Evolutionary conservation across 1,140 invertebrate species (phyloP), one percentile per base, ranked within the genome.

Genomic region (Aricia agestis): DNA sequence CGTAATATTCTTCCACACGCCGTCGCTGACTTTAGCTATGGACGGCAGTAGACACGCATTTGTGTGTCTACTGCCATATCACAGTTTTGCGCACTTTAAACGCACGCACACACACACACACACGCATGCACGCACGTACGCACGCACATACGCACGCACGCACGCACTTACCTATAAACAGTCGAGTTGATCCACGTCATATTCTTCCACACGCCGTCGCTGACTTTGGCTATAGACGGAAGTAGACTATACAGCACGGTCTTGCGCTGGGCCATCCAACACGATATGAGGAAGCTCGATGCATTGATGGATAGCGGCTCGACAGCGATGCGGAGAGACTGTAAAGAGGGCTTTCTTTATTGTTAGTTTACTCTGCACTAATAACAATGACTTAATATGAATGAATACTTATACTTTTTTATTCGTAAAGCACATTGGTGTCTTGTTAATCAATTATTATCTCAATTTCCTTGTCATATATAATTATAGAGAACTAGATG

Each of bases 261-360:
- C 76, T 84, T 87, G 78, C 86, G 86, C 70, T 87, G 86, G 6
- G 87, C 78, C 81, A 89, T 82, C 89, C 89, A 91, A 74, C 85
- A 89, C 2, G 89, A 89, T 11, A 89, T 83, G n/a, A 91, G 78
- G 81, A 91, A 91, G 68, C 86, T 87, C 7, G 78, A 83, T 2
- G 87, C 81, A 66, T 88, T 89, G 69, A 91, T 88, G 0, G 89
- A 86, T 0, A 82, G 78, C 45, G 88, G 87, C 61, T 88, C 87
- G 32, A 91, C 87, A 19, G 84, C 87, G 57, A 91, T 80, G 45
- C 84, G 83, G 6, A 88, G 74, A 69, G 82, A 82, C 89, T 91
- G 74, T 15, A 61, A 71, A 7, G 70, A 31, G 70, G 13, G 41
- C 10, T 61, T 42, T 68, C 36, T 17, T 52, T 19, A 25, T 32